phyloP scores from a whole-genome alignment of 2,888 invertebrate genomes.

The Troglohyphantes excavatus region DNA sequence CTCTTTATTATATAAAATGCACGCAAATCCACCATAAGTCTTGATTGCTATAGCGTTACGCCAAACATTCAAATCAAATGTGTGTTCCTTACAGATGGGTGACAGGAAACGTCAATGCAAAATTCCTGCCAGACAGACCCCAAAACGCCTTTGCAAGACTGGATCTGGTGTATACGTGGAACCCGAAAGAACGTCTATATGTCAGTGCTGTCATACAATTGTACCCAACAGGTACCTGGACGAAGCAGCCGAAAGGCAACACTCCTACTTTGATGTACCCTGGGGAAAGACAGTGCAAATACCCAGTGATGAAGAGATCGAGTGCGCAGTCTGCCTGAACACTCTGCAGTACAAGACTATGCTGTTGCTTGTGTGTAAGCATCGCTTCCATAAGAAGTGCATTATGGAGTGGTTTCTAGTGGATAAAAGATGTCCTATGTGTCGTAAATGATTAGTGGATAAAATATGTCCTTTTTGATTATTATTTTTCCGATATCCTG shows the following conservation, averaged over 20 bases:
- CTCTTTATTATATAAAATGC: too few species aligned
- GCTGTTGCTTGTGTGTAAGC: constrained; percentile 23
- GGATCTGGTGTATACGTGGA: constrained; percentile 28
- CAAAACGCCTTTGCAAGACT: too few species aligned
- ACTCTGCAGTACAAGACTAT: constrained; percentile 21
- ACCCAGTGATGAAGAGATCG: background rate
- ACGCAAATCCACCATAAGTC: too few species aligned
- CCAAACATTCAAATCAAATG: too few species aligned
- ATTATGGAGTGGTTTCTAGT: constrained; percentile 36
- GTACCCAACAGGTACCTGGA: background rate
- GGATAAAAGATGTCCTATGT: constrained; percentile 22
- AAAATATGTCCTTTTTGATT: too few species aligned
- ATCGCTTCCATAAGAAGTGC: constrained; percentile 48
- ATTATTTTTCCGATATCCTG: too few species aligned
- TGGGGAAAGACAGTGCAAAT: constrained; percentile 7
- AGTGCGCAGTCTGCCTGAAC: constrained; percentile 33
- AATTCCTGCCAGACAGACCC: too few species aligned
- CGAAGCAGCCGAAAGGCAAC: too few species aligned
- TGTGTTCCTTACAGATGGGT: constrained; percentile 23
- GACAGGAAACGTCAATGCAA: constrained; percentile 14
- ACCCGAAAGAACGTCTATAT: background rate
- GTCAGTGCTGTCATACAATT: background rate
- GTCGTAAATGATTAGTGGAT: constrained; percentile 8
- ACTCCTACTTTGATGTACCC: background rate
- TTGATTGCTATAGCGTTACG: too few species aligned